phyloP scores from a whole-genome alignment of 1,140 invertebrate genomes.

The Pentalonia nigronervosa region DNA sequence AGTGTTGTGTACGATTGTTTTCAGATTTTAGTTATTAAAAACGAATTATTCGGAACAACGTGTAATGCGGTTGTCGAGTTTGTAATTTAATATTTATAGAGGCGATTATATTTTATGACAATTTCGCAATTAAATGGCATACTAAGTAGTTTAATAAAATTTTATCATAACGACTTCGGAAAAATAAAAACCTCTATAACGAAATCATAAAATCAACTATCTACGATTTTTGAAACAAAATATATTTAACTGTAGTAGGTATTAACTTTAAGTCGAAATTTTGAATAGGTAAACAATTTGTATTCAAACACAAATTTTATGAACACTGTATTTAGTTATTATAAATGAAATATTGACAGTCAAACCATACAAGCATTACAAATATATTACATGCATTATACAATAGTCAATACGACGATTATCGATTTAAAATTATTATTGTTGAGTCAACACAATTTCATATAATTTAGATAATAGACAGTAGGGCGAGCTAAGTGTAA shows the following conservation, averaged over 20 bases:
- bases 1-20: not conserved
- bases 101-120: not conserved
- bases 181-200: not conserved
- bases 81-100: not conserved
- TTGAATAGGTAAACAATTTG: not conserved
- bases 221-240: not conserved
- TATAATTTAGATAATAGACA: not conserved
- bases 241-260: not conserved
- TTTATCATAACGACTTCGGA: not conserved
- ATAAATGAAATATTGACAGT: not conserved
- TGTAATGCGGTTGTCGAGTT: not conserved
- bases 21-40: constrained; percentile 15
- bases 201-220: not conserved
- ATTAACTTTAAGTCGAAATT: not conserved
- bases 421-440: not conserved
- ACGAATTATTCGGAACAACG: not conserved
- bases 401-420: not conserved
- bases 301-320: not conserved
- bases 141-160: not conserved
- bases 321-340: not conserved
- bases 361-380: not conserved
- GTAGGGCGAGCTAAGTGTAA: not conserved
- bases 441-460: not conserved
- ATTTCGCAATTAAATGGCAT: not conserved
- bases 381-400: not conserved